Evolutionary conservation across 2,888 invertebrate genomes (phyloP), one percentile per base, ranked within the genome.

Genomic region (Acanthopleura granulata): DNA sequence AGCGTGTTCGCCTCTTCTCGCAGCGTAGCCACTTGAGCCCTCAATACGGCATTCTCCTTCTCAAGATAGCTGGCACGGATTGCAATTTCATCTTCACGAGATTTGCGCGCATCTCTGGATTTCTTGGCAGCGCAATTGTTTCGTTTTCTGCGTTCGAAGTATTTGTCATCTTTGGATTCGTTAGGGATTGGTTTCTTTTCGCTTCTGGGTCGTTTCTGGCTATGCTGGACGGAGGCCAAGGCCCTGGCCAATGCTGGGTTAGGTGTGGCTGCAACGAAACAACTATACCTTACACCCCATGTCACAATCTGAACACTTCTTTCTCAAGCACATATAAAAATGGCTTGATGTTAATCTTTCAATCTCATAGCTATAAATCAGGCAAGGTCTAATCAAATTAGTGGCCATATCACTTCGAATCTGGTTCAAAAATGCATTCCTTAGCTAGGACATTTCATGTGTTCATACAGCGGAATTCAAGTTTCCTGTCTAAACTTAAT

Each of bases 121-220:
- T 97, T 97, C 91, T 97, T 97, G 0, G 97, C 97, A 0, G 97
- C 97, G 88, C 95, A 94, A 89, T 97, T 97, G 90, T 97, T 97
- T 14, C 96, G 92, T 86, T 95, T 94, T 77, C 97, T 92, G 69
- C 96, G 91, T 89, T 97, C 97, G 89, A 94, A 97, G 90, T 97
- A 97, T 90, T 95, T 96, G 78, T 94, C 95, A 85, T 97, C 97
- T 49, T 71, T 71, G 40, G 71, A 40, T 72, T 95, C 96, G 0
- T 94, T 93, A 0, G 97, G 97, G 74, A 96, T 96, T 0, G 96
- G 95, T 74, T 95, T 93, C 79, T 88, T 88, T 76, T 88, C 88
- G 74, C 87, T 86, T 57, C 88, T 82, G 0, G 88, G 88, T 50
- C 88, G 80, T 75, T 87, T 86, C 76, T 84, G 86, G 12, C 82